Conservation (phyloP, 2,888 invertebrate genomes). For the Periphyllus acericola region DNA sequence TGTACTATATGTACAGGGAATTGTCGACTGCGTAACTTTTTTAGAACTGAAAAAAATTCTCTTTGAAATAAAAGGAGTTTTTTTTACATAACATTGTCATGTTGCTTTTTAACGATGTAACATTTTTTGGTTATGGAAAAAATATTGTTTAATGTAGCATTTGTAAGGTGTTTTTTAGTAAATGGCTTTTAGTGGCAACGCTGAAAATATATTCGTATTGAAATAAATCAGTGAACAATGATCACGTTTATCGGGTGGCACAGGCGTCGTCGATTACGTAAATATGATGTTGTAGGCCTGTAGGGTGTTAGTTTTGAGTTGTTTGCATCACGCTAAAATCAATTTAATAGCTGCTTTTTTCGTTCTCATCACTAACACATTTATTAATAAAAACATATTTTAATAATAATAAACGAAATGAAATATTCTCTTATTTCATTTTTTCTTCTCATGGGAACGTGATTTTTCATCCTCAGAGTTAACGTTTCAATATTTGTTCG, state of each 20-base stretch:
- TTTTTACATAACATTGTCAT: background rate
- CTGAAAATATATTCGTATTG: background rate
- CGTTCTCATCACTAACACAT: background rate
- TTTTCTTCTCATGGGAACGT: background rate
- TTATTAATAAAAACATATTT: background rate
- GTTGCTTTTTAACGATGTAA: too few relatives aligned
- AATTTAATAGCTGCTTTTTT: background rate
- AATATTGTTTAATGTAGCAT: background rate
- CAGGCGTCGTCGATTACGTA: background rate
- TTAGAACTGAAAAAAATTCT: background rate
- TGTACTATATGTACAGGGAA: too few relatives aligned
- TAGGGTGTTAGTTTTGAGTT: background rate
- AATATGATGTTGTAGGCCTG: background rate
- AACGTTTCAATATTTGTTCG: background rate
- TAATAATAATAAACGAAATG: background rate
- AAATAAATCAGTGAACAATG: background rate
- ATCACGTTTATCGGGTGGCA: background rate
- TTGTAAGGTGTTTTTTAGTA: background rate
- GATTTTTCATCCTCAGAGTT: background rate
- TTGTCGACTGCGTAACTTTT: too few relatives aligned
- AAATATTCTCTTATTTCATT: background rate
- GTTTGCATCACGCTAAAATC: background rate
- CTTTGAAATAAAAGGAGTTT: background rate
- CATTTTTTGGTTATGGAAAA: background rate
- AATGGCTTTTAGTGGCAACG: background rate